phyloP scores from a whole-genome alignment of 2,797 vertebrate genomes.

The Acipenser oxyrinchus region DNA sequence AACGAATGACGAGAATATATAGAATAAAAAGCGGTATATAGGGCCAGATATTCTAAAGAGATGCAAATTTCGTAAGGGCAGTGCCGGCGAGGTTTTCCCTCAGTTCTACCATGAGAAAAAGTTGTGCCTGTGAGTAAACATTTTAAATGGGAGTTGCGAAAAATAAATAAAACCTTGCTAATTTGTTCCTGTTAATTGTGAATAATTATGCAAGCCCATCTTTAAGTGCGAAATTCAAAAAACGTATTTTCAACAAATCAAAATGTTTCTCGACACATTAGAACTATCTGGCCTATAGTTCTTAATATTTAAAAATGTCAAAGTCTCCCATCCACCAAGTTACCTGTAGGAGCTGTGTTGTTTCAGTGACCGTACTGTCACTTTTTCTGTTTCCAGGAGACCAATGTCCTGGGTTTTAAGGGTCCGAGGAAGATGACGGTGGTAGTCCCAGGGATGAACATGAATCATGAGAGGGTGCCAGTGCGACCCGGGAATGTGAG shows the following conservation, averaged over 20 bases:
- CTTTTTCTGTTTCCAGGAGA: slow-evolving; percentile 71
- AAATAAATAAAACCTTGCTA: too few relatives aligned
- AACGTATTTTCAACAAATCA: neutral
- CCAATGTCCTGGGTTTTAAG: slow-evolving; percentile 93
- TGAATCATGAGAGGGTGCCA: slow-evolving; percentile 83
- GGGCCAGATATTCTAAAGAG: too few relatives aligned
- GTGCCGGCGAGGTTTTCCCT: too few relatives aligned
- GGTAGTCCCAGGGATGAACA: slow-evolving; percentile 92
- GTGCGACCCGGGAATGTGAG: slow-evolving; percentile 79
- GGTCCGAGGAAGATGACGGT: slow-evolving; percentile 97
- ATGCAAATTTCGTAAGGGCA: too few relatives aligned
- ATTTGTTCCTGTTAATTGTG: too few relatives aligned
- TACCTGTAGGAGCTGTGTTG: too few relatives aligned
- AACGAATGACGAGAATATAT: too few relatives aligned
- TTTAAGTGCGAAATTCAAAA: neutral
- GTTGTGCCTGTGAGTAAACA: too few relatives aligned
- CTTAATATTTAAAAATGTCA: neutral
- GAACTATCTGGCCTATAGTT: neutral
- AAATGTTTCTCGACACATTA: neutral
- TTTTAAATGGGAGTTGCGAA: too few relatives aligned
- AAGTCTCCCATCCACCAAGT: neutral
- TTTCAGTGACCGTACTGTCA: neutral
- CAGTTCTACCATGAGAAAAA: too few relatives aligned
- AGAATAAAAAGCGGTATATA: too few relatives aligned
- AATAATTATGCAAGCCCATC: too few relatives aligned